Percentiles rank a stretch among this genome's conserved stretches.
Evolutionary conservation across 1,140 invertebrate genomes (phyloP).

Genomic region (Drosophila ohnishii): DNA sequence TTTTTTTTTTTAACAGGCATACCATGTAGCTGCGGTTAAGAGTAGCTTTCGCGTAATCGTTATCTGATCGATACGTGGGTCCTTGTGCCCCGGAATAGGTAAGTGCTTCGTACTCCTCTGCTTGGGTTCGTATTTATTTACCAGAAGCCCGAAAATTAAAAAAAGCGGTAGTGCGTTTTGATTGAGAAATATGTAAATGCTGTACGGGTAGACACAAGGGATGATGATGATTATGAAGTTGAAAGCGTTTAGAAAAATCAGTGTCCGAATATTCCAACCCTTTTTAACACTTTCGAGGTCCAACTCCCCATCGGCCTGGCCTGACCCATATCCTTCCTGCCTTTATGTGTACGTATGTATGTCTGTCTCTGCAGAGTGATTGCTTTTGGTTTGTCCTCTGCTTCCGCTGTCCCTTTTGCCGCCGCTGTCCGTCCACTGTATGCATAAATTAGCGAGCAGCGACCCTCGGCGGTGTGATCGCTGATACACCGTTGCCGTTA

Average conservation of each 20-base stretch:
- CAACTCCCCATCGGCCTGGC: neutral
- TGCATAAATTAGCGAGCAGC: slow-evolving; percentile 61
- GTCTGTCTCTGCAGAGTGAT: slow-evolving; percentile 32
- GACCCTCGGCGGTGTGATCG: slow-evolving; percentile 42
- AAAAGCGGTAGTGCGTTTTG: slow-evolving; percentile 1
- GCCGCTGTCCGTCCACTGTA: slow-evolving; percentile 28
- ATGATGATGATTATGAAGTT: slow-evolving; percentile 16
- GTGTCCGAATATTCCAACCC: slow-evolving; percentile 67
- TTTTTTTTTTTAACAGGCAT: neutral
- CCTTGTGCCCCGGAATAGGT: neutral
- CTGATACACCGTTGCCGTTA: slow-evolving; percentile 26
- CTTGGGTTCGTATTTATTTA: neutral
- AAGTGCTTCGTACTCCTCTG: neutral
- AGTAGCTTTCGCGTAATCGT: neutral
- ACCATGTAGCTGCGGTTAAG: neutral
- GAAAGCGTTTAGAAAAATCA: slow-evolving; percentile 40
- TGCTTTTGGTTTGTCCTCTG: slow-evolving; percentile 37
- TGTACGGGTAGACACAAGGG: slow-evolving; percentile 10
- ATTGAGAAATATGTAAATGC: slow-evolving; percentile 44
- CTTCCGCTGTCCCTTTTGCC: slow-evolving; percentile 39
- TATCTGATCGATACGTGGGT: neutral
- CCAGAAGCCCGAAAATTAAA: neutral
- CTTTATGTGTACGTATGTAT: slow-evolving; percentile 1
- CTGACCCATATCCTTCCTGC: slow-evolving; percentile 34
- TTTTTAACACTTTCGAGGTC: slow-evolving; percentile 29